Conservation (phyloP, 2,113 vertebrate species). For the Calyptomena viridis region DNA sequence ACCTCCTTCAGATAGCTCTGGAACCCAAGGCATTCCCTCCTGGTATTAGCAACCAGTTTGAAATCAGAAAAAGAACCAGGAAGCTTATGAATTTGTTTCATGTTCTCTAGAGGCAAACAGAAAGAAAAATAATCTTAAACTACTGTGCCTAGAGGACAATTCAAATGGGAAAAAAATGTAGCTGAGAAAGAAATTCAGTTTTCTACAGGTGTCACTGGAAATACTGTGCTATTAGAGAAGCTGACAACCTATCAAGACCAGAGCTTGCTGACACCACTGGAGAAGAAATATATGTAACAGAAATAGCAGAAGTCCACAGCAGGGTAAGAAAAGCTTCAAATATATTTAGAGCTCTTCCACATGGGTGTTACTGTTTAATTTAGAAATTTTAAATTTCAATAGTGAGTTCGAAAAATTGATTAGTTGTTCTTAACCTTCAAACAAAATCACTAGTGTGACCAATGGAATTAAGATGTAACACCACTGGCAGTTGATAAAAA, state of each 20-base stretch:
- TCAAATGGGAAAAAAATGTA: not conserved
- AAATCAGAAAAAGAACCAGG: not conserved
- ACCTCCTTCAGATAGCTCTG: not conserved
- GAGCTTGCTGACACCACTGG: not conserved
- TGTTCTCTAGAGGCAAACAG: not conserved
- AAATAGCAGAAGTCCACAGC: not conserved
- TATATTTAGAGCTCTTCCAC: not conserved
- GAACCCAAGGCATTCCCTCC: not conserved
- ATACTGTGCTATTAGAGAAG: not conserved
- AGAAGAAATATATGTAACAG: not conserved
- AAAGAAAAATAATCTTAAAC: not conserved
- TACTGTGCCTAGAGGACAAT: not conserved
- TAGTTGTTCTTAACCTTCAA: not conserved
- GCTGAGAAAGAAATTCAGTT: not conserved
- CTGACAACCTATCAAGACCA: not conserved
- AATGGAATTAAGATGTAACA: not conserved
- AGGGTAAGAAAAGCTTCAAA: not conserved
- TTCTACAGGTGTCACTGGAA: not conserved
- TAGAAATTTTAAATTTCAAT: not conserved
- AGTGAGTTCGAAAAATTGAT: not conserved
- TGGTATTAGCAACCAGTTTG: not conserved
- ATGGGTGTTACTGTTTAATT: not conserved
- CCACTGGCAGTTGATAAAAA: not conserved
- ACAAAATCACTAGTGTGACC: not conserved
- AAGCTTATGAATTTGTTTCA: not conserved